These are phyloP conservation scores for Sitodiplosis mosellana DNA, from an alignment of 1,140 invertebrate genomes.

Conservation along the genomic window DNA sequence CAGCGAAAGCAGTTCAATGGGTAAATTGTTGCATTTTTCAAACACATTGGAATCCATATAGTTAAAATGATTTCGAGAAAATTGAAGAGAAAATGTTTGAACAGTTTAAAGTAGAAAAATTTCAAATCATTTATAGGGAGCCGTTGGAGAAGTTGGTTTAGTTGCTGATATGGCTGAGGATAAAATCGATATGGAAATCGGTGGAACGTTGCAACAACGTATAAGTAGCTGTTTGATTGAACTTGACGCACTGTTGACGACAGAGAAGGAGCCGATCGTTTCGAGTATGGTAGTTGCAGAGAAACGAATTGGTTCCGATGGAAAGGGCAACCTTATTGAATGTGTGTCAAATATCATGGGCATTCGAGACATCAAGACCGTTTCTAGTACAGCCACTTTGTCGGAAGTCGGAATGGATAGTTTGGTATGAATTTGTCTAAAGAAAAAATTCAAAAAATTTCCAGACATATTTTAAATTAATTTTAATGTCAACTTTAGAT, in stretches of 20 bases:
- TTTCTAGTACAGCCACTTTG: slow-evolving; percentile 50
- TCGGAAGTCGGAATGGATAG: slow-evolving; percentile 84
- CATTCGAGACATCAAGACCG: slow-evolving; percentile 30
- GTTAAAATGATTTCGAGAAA: too few relatives aligned
- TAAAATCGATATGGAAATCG: slow-evolving; percentile 51
- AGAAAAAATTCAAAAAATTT: too few relatives aligned
- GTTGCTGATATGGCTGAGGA: slow-evolving; percentile 69
- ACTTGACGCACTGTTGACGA: slow-evolving; percentile 47
- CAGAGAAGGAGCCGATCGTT: slow-evolving; percentile 37
- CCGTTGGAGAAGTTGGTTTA: slow-evolving; percentile 47
- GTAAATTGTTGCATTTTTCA: too few relatives aligned
- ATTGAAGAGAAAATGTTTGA: too few relatives aligned
- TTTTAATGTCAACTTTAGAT: too few relatives aligned
- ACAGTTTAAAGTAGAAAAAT: too few relatives aligned
- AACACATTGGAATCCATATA: too few relatives aligned
- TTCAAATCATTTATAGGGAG: slow-evolving; percentile 23
- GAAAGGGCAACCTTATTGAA: slow-evolving; percentile 39
- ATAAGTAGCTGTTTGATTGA: slow-evolving; percentile 57
- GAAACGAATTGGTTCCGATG: slow-evolving; percentile 34
- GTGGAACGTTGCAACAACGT: slow-evolving; percentile 69
- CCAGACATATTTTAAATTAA: too few relatives aligned
- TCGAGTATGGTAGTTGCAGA: slow-evolving; percentile 64
- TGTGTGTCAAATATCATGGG: slow-evolving; percentile 45
- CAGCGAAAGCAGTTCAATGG: slow-evolving; percentile 50
- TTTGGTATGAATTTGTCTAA: too few relatives aligned